These are phyloP conservation scores for Diploscapter pachys DNA, from an alignment of 1,140 invertebrate genomes.

Conservation along the genomic window DNA sequence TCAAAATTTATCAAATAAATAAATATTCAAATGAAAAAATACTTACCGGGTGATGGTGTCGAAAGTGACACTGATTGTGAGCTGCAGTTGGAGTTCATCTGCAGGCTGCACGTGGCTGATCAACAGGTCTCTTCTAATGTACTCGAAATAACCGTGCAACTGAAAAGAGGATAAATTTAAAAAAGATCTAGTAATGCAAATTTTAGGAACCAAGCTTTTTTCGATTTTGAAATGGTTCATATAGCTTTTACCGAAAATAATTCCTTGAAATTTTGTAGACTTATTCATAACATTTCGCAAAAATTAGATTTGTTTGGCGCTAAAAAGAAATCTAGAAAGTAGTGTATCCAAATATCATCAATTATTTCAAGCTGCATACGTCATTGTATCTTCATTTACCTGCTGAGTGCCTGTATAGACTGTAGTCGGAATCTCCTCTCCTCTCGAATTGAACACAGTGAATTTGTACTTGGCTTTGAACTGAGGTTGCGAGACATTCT, in stretches of 20 bases:
- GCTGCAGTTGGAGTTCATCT: conserved; percentile 49
- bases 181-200: not conserved
- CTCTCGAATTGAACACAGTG: conserved; percentile 47
- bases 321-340: too few relatives aligned
- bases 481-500: conserved; percentile 23
- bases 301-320: not conserved
- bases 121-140: conserved; percentile 53
- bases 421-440: conserved; percentile 55
- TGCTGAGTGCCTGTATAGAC: conserved; percentile 56
- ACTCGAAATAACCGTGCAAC: conserved; percentile 58
- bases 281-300: not conserved
- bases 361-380: too few relatives aligned
- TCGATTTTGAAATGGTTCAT: not conserved
- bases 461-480: conserved; percentile 53
- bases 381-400: conserved; percentile 16
- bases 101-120: conserved; percentile 41
- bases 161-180: conserved; percentile 19
- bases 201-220: too few relatives aligned
- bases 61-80: conserved; percentile 49
- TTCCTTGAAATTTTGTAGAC: too few relatives aligned
- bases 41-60: conserved; percentile 50
- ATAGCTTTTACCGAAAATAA: not conserved
- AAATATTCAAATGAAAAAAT: too few relatives aligned
- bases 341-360: too few relatives aligned
- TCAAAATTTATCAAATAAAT: too few relatives aligned